A percentile compares a stretch with the other conserved stretches of the same genome.
These are phyloP conservation scores for Onychomys arenicola DNA, from an alignment of 2,797 vertebrate species.

Conservation along the genomic window DNA sequence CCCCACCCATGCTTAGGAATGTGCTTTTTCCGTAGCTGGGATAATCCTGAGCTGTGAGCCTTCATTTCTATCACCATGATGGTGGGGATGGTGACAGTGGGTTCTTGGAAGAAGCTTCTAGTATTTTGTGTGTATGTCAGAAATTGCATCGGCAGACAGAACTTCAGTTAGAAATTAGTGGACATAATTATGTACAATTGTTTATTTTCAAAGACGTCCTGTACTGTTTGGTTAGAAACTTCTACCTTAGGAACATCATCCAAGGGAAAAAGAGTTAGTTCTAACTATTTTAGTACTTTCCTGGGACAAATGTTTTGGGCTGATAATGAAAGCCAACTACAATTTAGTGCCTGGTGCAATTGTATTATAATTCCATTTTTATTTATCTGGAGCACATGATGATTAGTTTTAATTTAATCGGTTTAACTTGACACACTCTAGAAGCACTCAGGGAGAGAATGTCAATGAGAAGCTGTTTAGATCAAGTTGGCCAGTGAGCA, in stretches of 20 bases:
- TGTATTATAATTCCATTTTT: constrained; percentile 19
- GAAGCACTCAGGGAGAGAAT: neutral
- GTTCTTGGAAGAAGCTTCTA: neutral
- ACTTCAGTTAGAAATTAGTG: constrained; percentile 44
- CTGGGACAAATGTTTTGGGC: constrained; percentile 21
- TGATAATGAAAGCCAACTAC: constrained; percentile 46
- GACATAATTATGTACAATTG: neutral
- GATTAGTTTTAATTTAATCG: neutral
- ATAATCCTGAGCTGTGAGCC: neutral
- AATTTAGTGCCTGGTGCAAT: constrained; percentile 39
- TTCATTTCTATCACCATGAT: neutral
- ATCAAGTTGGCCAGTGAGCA: neutral
- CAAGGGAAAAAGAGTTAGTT: neutral
- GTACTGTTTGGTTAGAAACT: neutral
- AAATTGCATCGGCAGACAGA: neutral
- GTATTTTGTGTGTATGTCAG: neutral
- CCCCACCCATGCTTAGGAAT: neutral
- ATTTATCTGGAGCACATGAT: constrained; percentile 32
- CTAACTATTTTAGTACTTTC: neutral
- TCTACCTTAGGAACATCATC: neutral
- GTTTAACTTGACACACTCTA: neutral
- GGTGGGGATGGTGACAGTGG: neutral
- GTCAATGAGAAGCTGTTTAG: neutral
- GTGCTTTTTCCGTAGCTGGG: neutral
- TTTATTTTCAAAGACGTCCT: neutral